Evolutionary conservation across 2,113 vertebrate species (phyloP).

Genomic region (Dermatemys mawii): DNA sequence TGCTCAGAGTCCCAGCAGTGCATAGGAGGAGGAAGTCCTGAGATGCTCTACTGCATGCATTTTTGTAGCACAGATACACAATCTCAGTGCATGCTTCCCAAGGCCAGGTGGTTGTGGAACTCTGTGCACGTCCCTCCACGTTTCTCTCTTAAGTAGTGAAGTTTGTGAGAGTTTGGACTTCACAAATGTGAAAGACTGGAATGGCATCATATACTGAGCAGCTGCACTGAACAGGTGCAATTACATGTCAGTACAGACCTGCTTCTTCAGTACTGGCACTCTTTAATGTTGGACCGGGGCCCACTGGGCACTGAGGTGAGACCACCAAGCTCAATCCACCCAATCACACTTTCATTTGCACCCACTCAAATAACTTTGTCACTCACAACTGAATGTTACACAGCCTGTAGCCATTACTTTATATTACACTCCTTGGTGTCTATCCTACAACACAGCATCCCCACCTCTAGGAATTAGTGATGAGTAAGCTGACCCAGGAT

Average conservation of each 20-base stretch:
- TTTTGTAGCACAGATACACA: neutral
- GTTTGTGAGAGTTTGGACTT: neutral
- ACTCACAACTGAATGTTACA: neutral
- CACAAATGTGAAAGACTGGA: neutral
- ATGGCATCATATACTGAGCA: neutral
- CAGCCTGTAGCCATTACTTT: neutral
- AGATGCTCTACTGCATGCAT: neutral
- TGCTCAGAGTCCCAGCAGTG: neutral
- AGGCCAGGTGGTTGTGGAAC: accelerated
- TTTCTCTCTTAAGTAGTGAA: neutral
- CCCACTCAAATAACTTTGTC: neutral
- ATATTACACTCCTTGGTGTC: neutral
- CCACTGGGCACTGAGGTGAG: neutral
- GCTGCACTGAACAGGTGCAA: neutral
- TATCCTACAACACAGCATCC: neutral
- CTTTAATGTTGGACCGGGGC: neutral
- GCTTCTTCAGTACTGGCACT: neutral
- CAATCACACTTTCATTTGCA: neutral
- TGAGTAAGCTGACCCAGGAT: neutral
- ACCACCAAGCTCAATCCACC: neutral
- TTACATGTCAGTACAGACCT: neutral
- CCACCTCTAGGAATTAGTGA: neutral
- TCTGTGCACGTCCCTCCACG: neutral
- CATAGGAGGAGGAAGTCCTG: neutral
- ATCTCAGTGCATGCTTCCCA: accelerated